Evolutionary conservation across 2,888 invertebrate genomes (phyloP).

Genomic region (Anarsia innoxiella): DNA sequence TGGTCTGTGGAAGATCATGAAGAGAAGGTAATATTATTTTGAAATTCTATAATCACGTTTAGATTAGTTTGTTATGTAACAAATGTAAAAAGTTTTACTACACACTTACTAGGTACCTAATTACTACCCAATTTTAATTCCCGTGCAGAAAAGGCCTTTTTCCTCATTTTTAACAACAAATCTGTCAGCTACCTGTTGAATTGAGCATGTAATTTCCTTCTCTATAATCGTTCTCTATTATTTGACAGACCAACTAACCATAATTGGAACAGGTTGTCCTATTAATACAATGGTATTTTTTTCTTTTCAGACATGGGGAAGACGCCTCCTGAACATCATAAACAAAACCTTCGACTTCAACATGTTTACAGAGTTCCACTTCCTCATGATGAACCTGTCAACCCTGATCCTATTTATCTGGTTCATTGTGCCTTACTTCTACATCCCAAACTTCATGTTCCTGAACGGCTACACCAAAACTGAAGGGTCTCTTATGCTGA

Average conservation of each 20-base stretch:
- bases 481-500: slow-evolving; percentile 85
- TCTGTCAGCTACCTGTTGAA: too few relatives aligned
- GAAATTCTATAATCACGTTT: neutral
- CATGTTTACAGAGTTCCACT: slow-evolving; percentile 87
- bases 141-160: too few relatives aligned
- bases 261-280: too few relatives aligned
- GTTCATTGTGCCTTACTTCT: slow-evolving; percentile 97
- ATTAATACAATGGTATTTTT: too few relatives aligned
- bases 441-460: slow-evolving; percentile 87
- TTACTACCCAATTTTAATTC: too few relatives aligned
- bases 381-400: slow-evolving; percentile 89
- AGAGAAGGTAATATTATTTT: slow-evolving; percentile 59
- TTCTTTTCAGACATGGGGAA: slow-evolving; percentile 81
- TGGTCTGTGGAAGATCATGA: slow-evolving; percentile 85
- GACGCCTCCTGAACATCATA: slow-evolving; percentile 78
- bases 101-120: too few relatives aligned
- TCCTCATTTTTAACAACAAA: too few relatives aligned
- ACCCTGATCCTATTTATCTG: slow-evolving; percentile 93
- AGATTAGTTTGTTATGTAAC: too few relatives aligned
- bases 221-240: too few relatives aligned
- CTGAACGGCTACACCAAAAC: slow-evolving; percentile 76
- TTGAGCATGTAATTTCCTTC: neutral
- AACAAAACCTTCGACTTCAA: slow-evolving; percentile 88
- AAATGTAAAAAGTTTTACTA: too few relatives aligned
- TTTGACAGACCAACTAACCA: too few relatives aligned